Percentiles rank a stretch among this genome's conserved stretches.
Evolutionary conservation across 2,113 vertebrate species (phyloP).

Genomic region (Apteryx mantelli): DNA sequence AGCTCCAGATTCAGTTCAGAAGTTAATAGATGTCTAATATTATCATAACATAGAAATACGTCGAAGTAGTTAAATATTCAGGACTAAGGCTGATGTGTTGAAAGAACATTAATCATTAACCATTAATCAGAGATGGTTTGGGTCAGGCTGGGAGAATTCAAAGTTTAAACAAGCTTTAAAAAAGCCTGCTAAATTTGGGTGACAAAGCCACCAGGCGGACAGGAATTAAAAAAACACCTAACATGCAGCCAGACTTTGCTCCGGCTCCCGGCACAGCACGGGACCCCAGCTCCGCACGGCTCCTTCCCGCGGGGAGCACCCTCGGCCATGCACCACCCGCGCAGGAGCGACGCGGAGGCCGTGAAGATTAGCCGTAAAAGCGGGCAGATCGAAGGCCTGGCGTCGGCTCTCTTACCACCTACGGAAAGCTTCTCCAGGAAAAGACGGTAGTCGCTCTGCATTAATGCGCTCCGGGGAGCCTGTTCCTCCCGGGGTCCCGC

Average conservation of each 20-base stretch:
- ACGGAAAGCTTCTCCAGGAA: neutral
- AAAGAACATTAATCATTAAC: neutral
- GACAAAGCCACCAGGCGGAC: neutral
- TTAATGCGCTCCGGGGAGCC: no score
- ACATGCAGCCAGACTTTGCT: neutral
- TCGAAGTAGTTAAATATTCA: neutral
- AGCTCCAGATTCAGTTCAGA: neutral
- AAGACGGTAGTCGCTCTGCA: neutral
- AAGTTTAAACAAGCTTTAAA: neutral
- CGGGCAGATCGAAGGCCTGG: neutral
- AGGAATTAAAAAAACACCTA: neutral
- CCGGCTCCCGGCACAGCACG: no score
- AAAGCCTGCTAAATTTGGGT: neutral
- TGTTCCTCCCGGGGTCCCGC: accelerated
- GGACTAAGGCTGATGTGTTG: neutral
- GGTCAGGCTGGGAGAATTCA: neutral
- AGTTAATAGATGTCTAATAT: neutral
- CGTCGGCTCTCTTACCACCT: accelerated
- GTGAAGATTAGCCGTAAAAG: neutral
- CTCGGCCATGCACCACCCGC: no score
- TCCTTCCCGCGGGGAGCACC: no score
- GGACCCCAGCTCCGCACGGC: no score
- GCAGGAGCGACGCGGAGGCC: neutral
- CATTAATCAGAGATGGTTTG: neutral
- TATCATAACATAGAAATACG: neutral